Base-by-base conservation (phyloP, 2,797 vertebrate species). In the Cryptoblepharus egeriae region DNA sequence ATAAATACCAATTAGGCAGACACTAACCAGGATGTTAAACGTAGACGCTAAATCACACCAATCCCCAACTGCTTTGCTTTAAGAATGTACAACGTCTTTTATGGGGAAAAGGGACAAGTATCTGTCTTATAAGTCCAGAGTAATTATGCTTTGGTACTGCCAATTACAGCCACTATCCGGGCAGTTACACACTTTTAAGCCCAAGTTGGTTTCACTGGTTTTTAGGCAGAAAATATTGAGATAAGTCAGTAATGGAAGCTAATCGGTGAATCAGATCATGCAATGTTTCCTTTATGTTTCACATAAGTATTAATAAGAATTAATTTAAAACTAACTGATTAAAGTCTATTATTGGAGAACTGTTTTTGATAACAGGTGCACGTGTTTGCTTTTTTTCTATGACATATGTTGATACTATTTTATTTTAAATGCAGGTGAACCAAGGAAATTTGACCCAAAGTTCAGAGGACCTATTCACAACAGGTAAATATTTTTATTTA, bases 401-500 rank as follows among this genome's bases (percentile, higher is more conserved):
- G 3, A 13, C 67, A 11, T 4, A 70, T 63, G 77, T 88, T 92
- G 91, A 86, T 86, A 76, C 49, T 89, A 30, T 84, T 94, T 92
- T 93, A 77, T 96, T 94, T 96, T 90, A 94, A 85, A 97, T 96
- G 63, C 95, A 99, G 98, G 97, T 97, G 96, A 97, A 89, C 96
- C 97, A 74, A 97, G 95, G 92, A 96, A 95, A 93, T 98, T 97
- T 95, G 98, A 99, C 89, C 97, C 97, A 0, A 95, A 96, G 89
- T 99, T 99, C 97, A 97, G 95, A 95, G 98, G 98, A 78, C 98
- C 98, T 75, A 92, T 97, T 93, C 95, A 95, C 69, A 96, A 96
- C 90, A 98, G 98, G 98, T 99, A 98, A 94, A 87, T 78, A 84
- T 35, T 65, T 77, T 26, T 82, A 85, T 64, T 88, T 26, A 79